Evolutionary conservation across 2,888 invertebrate genomes (phyloP), one percentile per base, ranked within the genome.

Genomic region (Xylophagus ater): DNA sequence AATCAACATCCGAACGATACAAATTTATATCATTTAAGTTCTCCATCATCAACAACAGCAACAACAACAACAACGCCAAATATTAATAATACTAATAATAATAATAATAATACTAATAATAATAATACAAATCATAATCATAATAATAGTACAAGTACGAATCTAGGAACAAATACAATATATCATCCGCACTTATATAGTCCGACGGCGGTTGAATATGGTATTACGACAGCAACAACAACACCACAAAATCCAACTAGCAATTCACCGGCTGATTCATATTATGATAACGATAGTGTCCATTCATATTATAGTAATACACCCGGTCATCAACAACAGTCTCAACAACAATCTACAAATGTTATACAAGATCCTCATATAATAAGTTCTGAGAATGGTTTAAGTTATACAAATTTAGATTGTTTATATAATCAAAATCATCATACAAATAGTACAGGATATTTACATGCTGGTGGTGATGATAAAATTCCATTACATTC

Each of bases 321-420:
- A 14, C 52, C 59, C 17, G 46, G 53, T 21, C 53, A 53, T 33
- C 49, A 47, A 18, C 46, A 40, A n/a, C 43, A 43, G 13, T 38
- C 38, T 34, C 53, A 19, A 32, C 43, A 26, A 33, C 46, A 34
- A 32, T 50, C 51, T 38, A 42, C 51, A 25, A 49, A 50, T 37
- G 50, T 51, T 34, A 41, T 52, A 14, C 52, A 53, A 41, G 60
- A 63, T 48, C 66, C 75, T 3, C 73, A 78, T 10, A 85, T 87
- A 31, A 86, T 88, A 50, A 85, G 81, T 55, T 81, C 85, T 2
- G 86, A 86, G 55, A 80, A 86, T 28, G 89, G 89, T 1, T 69
- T 90, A 42, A 87, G 88, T 60, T 90, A 90, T 60, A 89, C 89
- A 1, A 89, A 89, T 60, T 66, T 90, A 52, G 89, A 90, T 62